These are phyloP conservation scores for Chironex yamaguchii DNA, from an alignment of 30 jellyfish, hydroid and myxozoan genomes.

Conservation along the genomic window DNA sequence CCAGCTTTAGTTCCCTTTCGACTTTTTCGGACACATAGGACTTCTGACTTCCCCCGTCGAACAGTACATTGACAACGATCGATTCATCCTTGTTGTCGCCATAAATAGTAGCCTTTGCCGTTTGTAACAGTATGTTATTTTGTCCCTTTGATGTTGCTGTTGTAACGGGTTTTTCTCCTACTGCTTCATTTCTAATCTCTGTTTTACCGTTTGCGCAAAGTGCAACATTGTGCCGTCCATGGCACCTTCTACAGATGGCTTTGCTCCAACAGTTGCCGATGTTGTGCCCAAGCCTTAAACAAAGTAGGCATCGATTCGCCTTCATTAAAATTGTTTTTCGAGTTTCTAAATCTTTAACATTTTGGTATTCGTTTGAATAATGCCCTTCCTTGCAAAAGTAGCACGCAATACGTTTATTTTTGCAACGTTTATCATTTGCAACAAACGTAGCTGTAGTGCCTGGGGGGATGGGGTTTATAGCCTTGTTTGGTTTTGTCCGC, in stretches of 20 bases:
- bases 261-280: constrained; percentile 3
- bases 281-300: constrained; percentile 30
- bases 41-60: constrained; percentile 63
- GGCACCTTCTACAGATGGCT: constrained; percentile 2
- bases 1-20: constrained; percentile 33
- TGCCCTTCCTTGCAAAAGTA: constrained; percentile 54
- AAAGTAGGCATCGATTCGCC: constrained; percentile 54
- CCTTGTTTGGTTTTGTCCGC: constrained; percentile 11
- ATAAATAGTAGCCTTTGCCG: constrained; percentile 32
- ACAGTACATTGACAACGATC: constrained; percentile 11
- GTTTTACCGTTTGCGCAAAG: constrained; percentile 19
- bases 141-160: constrained; percentile 59
- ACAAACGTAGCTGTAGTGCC: constrained; percentile 43
- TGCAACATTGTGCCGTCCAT: constrained; percentile 13
- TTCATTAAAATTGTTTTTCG: constrained; percentile 13
- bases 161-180: neutral
- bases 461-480: constrained; percentile 3
- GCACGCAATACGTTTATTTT: constrained; percentile 16
- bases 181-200: neutral
- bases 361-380: constrained; percentile 7
- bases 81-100: constrained; percentile 27
- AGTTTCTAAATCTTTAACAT: constrained; percentile 21
- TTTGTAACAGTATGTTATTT: constrained; percentile 37
- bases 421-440: neutral
- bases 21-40: constrained; percentile 50